These are phyloP conservation scores for Erebia aethiops DNA, from an alignment of 2,888 invertebrate genomes.

Conservation along the genomic window DNA sequence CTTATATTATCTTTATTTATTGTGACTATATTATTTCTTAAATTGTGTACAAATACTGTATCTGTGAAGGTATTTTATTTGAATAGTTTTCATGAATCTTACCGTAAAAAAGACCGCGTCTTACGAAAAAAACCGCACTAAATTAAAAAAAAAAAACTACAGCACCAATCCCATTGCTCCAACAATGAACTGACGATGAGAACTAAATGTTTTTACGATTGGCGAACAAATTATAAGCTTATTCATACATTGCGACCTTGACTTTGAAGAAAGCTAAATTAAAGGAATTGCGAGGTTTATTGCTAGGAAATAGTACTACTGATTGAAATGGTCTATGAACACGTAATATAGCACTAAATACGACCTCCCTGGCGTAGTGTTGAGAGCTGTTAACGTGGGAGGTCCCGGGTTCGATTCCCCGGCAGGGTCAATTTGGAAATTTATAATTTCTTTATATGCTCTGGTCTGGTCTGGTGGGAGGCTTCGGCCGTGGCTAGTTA, in stretches of 20 bases:
- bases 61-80: not conserved
- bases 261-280: constrained; percentile 38
- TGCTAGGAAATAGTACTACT: constrained; percentile 30
- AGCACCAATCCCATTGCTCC: constrained; percentile 15
- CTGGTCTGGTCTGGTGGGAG: too few relatives aligned
- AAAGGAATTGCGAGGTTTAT: constrained; percentile 19
- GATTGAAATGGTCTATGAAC: constrained; percentile 18
- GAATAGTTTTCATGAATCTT: not conserved
- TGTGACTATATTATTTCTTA: too few relatives aligned
- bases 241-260: constrained; percentile 30
- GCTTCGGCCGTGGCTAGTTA: too few relatives aligned
- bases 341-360: constrained; percentile 1
- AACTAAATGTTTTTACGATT: constrained; percentile 29
- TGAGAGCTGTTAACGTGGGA: too few relatives aligned
- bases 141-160: not conserved
- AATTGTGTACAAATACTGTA: not conserved
- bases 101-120: constrained; percentile 5
- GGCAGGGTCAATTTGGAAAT: too few relatives aligned
- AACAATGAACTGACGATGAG: constrained; percentile 13
- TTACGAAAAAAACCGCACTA: constrained; percentile 11
- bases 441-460: too few relatives aligned
- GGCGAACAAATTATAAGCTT: constrained; percentile 33
- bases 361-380: too few relatives aligned
- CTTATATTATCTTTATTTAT: too few relatives aligned
- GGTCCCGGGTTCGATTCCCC: too few relatives aligned